phyloP scores from a whole-genome alignment of 53 echinoderm and acorn worm genomes.

The Antedon mediterranea region DNA sequence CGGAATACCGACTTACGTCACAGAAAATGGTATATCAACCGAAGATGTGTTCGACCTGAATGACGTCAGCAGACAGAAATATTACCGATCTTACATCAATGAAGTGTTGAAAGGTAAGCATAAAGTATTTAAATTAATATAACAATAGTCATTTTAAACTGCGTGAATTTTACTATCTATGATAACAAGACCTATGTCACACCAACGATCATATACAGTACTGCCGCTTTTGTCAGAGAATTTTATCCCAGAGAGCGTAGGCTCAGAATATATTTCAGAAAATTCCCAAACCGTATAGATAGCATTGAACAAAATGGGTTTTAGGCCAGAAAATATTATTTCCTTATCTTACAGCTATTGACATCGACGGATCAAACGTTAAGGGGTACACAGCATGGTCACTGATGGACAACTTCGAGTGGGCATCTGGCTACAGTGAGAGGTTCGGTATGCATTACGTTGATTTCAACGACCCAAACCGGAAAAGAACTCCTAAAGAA shows the following conservation, averaged over 20 bases:
- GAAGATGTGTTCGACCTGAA: constrained; percentile 46
- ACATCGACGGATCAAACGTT: background rate
- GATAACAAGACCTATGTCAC: too few relatives aligned
- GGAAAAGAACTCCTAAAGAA: background rate
- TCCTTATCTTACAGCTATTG: background rate
- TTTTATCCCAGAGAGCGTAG: too few relatives aligned
- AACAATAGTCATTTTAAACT: too few relatives aligned
- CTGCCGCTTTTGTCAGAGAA: too few relatives aligned
- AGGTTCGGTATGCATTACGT: constrained; percentile 3
- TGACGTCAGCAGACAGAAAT: constrained; percentile 52
- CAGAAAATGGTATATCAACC: constrained; percentile 83
- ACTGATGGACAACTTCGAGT: constrained; percentile 4
- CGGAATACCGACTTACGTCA: constrained; percentile 50
- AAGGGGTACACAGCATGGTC: constrained; percentile 5
- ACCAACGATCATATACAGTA: too few relatives aligned
- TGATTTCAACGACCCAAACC: background rate
- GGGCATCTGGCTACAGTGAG: background rate
- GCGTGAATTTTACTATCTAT: too few relatives aligned
- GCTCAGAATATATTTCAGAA: too few relatives aligned
- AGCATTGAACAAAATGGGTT: too few relatives aligned
- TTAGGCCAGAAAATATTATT: too few relatives aligned
- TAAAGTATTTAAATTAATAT: background rate
- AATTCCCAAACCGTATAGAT: too few relatives aligned
- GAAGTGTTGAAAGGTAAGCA: constrained; percentile 72
- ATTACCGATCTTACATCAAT: constrained; percentile 72